phyloP scores from a whole-genome alignment of 2,888 invertebrate genomes.

The Nomada ruficornis region DNA sequence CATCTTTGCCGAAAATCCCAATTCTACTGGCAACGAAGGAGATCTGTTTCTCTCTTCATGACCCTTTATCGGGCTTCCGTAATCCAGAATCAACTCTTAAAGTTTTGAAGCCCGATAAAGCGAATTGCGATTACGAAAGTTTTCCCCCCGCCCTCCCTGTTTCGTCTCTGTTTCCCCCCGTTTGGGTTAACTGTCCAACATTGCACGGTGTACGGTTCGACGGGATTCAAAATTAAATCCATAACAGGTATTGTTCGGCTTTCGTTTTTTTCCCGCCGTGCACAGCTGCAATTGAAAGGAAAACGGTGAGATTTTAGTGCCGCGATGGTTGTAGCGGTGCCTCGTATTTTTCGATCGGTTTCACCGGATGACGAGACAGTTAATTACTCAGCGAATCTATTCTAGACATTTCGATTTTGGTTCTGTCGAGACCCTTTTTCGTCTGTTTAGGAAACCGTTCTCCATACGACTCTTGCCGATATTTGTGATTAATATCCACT shows the following conservation, averaged over 20 bases:
- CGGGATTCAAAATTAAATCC: slow-evolving; percentile 58
- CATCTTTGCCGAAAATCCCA: slow-evolving; percentile 46
- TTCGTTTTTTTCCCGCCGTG: slow-evolving; percentile 1
- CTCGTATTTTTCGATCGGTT: slow-evolving; percentile 38
- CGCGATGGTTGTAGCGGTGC: not conserved
- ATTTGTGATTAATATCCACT: not conserved
- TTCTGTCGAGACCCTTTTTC: not conserved
- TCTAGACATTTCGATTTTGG: slow-evolving; percentile 21
- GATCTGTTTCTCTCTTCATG: slow-evolving; percentile 44
- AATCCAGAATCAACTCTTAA: slow-evolving; percentile 53
- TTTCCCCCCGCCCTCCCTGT: slow-evolving; percentile 24
- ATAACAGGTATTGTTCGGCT: slow-evolving; percentile 48
- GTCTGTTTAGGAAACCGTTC: not conserved
- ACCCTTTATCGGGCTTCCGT: slow-evolving; percentile 48
- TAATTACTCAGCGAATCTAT: slow-evolving; percentile 37
- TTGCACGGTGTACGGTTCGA: slow-evolving; percentile 39
- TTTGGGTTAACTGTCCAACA: slow-evolving; percentile 31
- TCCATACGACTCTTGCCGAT: not conserved
- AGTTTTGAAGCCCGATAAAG: slow-evolving; percentile 56
- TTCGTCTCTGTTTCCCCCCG: slow-evolving; percentile 8
- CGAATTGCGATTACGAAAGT: slow-evolving; percentile 62
- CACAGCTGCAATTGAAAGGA: slow-evolving; percentile 46
- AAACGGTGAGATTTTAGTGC: slow-evolving; percentile 33
- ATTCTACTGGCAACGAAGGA: slow-evolving; percentile 39
- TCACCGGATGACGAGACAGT: slow-evolving; percentile 41